Evolutionary conservation across 1,140 invertebrate genomes (phyloP).

Genomic region (Harlomillsia oculata): DNA sequence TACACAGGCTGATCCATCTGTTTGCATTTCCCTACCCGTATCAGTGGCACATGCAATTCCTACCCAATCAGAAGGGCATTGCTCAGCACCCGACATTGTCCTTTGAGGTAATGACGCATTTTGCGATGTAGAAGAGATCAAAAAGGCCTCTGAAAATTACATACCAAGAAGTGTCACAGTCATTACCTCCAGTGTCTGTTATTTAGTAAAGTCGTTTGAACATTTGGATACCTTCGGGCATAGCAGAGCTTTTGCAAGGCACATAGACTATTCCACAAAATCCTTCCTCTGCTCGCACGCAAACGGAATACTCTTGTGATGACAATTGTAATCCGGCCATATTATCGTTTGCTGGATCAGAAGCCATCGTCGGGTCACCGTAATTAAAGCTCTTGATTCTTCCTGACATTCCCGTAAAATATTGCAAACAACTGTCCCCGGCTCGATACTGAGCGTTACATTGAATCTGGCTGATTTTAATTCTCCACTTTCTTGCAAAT

Average conservation of each 20-base stretch:
- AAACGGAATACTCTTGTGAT: slow-evolving; percentile 36
- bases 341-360: slow-evolving; percentile 1
- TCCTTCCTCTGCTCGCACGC: slow-evolving; percentile 35
- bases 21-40: slow-evolving; percentile 44
- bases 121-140: slow-evolving; percentile 30
- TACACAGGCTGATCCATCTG: slow-evolving; percentile 46
- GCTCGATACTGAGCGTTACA: slow-evolving; percentile 47
- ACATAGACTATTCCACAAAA: slow-evolving; percentile 36
- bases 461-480: slow-evolving; percentile 47
- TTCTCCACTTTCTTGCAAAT: slow-evolving; percentile 33
- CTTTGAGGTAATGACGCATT: slow-evolving; percentile 23
- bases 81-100: slow-evolving; percentile 31
- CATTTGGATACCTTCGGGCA: slow-evolving; percentile 19
- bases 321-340: slow-evolving; percentile 34
- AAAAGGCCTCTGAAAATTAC: slow-evolving; percentile 29
- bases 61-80: slow-evolving; percentile 61
- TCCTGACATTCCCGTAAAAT: slow-evolving; percentile 36
- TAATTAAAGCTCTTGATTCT: slow-evolving; percentile 37
- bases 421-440: slow-evolving; percentile 50
- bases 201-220: background rate
- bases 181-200: background rate
- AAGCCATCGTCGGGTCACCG: slow-evolving; percentile 37
- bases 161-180: no score
- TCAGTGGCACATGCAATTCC: slow-evolving; percentile 63
- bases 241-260: slow-evolving; percentile 30